Base-by-base conservation (phyloP, 2,888 invertebrate genomes). In the Macrosoma leucophasiata region DNA sequence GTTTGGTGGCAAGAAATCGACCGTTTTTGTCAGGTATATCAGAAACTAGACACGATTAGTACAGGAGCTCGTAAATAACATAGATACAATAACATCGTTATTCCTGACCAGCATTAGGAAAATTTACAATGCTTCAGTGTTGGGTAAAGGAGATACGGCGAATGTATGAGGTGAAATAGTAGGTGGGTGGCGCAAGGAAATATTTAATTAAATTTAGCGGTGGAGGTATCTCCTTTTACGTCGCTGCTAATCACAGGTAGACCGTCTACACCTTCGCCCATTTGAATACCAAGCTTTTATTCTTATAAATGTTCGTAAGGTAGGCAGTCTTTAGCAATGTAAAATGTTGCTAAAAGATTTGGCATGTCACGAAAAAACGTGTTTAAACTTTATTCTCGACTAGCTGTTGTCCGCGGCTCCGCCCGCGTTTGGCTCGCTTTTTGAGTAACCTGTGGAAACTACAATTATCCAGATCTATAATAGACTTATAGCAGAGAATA, bases 191-290 rank as follows among this genome's bases (percentile, higher is more conserved):
- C 66, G 63, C 59, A 46, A 52, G 55, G 55, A 59, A 60, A 74
- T 79, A 76, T 81, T 79, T 81, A 81, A 81, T 81, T 81, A 81
- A 81, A 81, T 76, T 70, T 69, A 70, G 66, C 68, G 65, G 62
- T 58, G 61, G 60, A 59, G 59, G 65, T 50, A 62, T 55, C 58
- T 60, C 61, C 70, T 69, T 71, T 61, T 71, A 72, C 70, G 69
- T 70, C 62, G 62, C 63, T 61, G 70, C 74, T 79, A 77, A 79
- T 81, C 75, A 77, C 77, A 70, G 75, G 74, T 74, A 74, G 69
- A 70, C 65, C 58, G 69, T 68, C 72, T 61, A 72, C 75, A 71
- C 68, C 71, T 71, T 62, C 58, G 55, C 62, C 59, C 59, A 62
- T 70, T 70, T 65, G 67, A 72, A 71, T 72, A 67, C 63, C 63